Percentiles rank a stretch among this genome's conserved stretches.
phyloP scores from a whole-genome alignment of 2,888 invertebrate genomes.

The Diaperis boleti region DNA sequence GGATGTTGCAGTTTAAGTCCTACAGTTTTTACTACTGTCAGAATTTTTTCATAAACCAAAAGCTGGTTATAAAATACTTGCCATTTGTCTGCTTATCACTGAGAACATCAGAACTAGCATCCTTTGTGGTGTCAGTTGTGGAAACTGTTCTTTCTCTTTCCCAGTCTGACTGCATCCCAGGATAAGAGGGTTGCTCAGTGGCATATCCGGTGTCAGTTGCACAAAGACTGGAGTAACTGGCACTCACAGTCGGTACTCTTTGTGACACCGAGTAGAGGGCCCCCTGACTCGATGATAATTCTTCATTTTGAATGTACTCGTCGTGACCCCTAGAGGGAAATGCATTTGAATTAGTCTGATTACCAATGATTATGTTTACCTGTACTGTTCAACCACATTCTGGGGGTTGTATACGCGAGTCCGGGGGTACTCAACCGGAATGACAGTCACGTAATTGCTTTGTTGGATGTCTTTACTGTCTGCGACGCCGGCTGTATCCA shows the following conservation, averaged over 20 bases:
- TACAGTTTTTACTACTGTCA: too few species aligned
- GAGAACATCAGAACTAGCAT: slow-evolving; percentile 52
- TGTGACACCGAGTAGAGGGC: slow-evolving; percentile 73
- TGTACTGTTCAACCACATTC: slow-evolving; percentile 59
- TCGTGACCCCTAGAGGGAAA: slow-evolving; percentile 53
- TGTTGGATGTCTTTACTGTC: slow-evolving; percentile 55
- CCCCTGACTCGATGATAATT: slow-evolving; percentile 57
- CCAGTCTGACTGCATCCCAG: slow-evolving; percentile 55
- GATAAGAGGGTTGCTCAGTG: slow-evolving; percentile 45
- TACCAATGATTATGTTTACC: slow-evolving; percentile 47
- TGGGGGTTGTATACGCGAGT: slow-evolving; percentile 55
- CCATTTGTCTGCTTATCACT: slow-evolving; percentile 58
- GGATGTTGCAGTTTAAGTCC: too few species aligned
- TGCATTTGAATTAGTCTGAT: background rate
- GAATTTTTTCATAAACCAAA: too few species aligned
- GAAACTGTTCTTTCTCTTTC: slow-evolving; percentile 54
- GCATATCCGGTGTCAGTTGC: slow-evolving; percentile 51
- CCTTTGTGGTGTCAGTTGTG: slow-evolving; percentile 55
- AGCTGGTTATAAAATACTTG: slow-evolving; percentile 47
- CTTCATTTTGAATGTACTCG: slow-evolving; percentile 59
- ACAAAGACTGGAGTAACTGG: slow-evolving; percentile 59
- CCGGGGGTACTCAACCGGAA: slow-evolving; percentile 59
- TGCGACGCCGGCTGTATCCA: slow-evolving; percentile 35
- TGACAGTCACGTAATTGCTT: slow-evolving; percentile 59
- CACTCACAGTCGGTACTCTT: slow-evolving; percentile 68